Base-by-base conservation (phyloP, 2,888 invertebrate species). In the Lomographa bimaculata region DNA sequence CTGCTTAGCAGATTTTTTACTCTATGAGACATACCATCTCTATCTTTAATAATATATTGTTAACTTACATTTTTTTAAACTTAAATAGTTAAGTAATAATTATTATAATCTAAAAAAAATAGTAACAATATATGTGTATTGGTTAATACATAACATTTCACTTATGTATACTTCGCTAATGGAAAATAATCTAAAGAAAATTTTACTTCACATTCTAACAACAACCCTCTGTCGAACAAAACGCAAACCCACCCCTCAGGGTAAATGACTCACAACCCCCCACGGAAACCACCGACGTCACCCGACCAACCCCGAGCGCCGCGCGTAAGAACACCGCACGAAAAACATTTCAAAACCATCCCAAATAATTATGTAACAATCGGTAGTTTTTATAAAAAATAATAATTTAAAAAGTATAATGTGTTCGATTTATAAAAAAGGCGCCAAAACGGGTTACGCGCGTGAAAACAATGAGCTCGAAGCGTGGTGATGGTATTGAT, bases 201-300 rank as follows among this genome's bases (percentile, higher is more conserved):
- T 3, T 18, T 7, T 19, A 5, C 7, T 3, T 11, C 5, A 1
- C 10, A 11, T 6, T 9, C 5, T 18, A 2, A 8, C 3, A 30
- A 16, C 19, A 23, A 17, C 19, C 26, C 16, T 26, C 32, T 66
- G 75, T 77, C 12, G 20, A n/a, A n/a, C n/a, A n/a, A n/a, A n/a
- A n/a, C n/a, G n/a, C n/a, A 14, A 14, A 14, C 14, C 14, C 14
- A 14, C 2, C 14, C 14, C 14, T 14, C 14, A 2, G 14, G 2
- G 14, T 72, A 79, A 43, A 79, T 87, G 87, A 86, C 77, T 87
- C 85, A 86, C 73, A 26, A 47, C 83, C 77, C 71, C 60, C 21
- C 36, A 21, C 66, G 72, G 23, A 62, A 60, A 46, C 30, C 47
- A 25, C 68, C 84, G 84, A 78, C 46, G 48, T 48, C 16, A 32